A percentile compares a stretch with the other conserved stretches of the same genome.
Evolutionary conservation across 2,888 invertebrate genomes (phyloP).

Genomic region (Fissipunctia ypsillon): DNA sequence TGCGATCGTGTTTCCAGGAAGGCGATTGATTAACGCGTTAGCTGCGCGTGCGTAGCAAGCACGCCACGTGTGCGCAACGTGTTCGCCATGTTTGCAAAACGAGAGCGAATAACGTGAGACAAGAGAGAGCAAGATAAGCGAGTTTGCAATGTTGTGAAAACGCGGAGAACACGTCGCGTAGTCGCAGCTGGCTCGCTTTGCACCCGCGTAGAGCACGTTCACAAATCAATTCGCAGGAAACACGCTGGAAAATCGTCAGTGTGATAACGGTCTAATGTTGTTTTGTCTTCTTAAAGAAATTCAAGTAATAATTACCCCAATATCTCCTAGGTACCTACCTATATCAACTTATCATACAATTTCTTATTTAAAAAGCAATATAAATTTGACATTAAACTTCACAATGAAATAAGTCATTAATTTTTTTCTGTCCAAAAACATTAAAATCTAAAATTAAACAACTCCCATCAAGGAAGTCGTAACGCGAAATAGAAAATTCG

Average conservation of each 20-base stretch:
- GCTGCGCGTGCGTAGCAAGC: neutral
- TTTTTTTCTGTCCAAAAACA: slow-evolving; percentile 17
- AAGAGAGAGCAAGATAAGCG: neutral
- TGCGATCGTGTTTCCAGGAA: neutral
- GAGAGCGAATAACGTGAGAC: neutral
- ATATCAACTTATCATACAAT: neutral
- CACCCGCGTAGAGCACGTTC: neutral
- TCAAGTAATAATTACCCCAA: neutral
- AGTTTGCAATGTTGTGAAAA: neutral
- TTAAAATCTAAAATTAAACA: slow-evolving; percentile 62
- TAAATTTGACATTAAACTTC: slow-evolving; percentile 4
- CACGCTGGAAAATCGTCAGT: neutral
- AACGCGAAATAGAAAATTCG: slow-evolving; percentile 74
- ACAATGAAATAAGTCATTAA: slow-evolving; percentile 19
- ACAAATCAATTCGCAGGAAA: neutral
- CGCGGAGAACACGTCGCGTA: neutral
- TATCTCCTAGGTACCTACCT: neutral
- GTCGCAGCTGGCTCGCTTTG: neutral
- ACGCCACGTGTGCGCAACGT: neutral
- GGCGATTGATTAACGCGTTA: neutral
- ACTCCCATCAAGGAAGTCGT: slow-evolving; percentile 72
- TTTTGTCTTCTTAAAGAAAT: neutral
- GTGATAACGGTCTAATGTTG: neutral
- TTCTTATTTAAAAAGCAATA: neutral
- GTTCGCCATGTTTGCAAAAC: neutral